These are phyloP conservation scores for Shinisaurus crocodilurus DNA, from an alignment of 2,113 vertebrate genomes.

Conservation along the genomic window DNA sequence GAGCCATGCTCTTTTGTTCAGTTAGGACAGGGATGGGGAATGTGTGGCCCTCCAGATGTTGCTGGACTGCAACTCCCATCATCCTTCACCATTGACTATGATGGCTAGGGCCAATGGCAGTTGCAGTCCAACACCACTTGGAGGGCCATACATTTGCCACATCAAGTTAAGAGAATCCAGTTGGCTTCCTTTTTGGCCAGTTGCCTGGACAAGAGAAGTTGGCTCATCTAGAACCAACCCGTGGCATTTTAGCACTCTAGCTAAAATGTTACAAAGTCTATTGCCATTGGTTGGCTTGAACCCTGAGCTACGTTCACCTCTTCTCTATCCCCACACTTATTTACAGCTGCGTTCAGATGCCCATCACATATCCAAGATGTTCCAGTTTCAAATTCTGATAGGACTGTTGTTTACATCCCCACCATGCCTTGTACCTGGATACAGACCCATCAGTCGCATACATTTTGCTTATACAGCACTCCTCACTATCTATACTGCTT, in stretches of 20 bases:
- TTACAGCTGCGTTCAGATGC: neutral
- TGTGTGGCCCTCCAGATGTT: too few species aligned
- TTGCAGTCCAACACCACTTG: too few species aligned
- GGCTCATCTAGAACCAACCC: neutral
- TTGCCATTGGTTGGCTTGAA: neutral
- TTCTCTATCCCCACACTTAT: neutral
- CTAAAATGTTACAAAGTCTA: neutral
- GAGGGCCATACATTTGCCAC: too few species aligned
- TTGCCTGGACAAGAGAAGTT: neutral
- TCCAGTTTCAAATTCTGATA: neutral
- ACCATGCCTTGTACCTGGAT: neutral
- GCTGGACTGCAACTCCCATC: too few species aligned
- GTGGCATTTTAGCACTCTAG: neutral
- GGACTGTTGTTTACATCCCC: neutral
- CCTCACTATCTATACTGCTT: neutral
- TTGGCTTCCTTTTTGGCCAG: too few species aligned
- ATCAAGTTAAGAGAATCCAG: neutral
- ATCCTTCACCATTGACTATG: too few species aligned
- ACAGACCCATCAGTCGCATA: neutral
- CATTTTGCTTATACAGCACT: neutral
- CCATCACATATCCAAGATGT: neutral
- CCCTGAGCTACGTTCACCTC: too few species aligned
- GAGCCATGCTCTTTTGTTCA: neutral
- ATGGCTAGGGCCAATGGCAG: too few species aligned
- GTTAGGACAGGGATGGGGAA: neutral